Conservation (phyloP, 2,888 invertebrate species). For the Ctenicera cuprea region DNA sequence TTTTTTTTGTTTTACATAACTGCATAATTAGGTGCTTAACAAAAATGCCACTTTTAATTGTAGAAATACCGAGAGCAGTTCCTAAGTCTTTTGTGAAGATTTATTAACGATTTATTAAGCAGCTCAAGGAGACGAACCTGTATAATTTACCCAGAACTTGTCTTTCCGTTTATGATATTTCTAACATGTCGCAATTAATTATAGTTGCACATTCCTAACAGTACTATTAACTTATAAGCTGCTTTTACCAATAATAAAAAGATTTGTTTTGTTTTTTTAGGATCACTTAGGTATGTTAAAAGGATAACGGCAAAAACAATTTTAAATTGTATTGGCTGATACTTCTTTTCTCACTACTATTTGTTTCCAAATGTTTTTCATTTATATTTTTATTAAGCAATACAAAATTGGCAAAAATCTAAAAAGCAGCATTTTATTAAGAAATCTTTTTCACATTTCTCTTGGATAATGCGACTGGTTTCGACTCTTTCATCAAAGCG, state of each 20-base stretch:
- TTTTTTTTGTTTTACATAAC: conserved; percentile 1
- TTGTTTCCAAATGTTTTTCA: no score
- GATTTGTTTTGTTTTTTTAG: conserved; percentile 3
- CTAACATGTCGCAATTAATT: conserved; percentile 36
- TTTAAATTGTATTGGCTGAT: no score
- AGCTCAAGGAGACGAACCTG: conserved; percentile 33
- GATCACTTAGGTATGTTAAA: no score
- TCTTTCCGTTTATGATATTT: conserved; percentile 44
- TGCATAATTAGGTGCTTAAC: conserved; percentile 13
- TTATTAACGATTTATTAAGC: conserved; percentile 28
- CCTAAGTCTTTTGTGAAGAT: conserved; percentile 20
- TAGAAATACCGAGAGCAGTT: conserved; percentile 25
- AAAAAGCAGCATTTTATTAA: no score
- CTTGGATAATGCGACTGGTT: no score
- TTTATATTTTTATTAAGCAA: no score
- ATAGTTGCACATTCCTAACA: conserved; percentile 42
- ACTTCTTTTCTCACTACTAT: no score
- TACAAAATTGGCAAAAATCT: no score
- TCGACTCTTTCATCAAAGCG: no score
- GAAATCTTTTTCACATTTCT: no score
- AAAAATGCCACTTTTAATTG: conserved; percentile 21
- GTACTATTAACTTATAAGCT: conserved; percentile 37
- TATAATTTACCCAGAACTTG: conserved; percentile 39
- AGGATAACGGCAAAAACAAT: no score
- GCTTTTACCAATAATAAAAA: conserved; percentile 1